Base-by-base conservation (phyloP, 2,113 vertebrate genomes). In the Tychaedon coryphoeus region DNA sequence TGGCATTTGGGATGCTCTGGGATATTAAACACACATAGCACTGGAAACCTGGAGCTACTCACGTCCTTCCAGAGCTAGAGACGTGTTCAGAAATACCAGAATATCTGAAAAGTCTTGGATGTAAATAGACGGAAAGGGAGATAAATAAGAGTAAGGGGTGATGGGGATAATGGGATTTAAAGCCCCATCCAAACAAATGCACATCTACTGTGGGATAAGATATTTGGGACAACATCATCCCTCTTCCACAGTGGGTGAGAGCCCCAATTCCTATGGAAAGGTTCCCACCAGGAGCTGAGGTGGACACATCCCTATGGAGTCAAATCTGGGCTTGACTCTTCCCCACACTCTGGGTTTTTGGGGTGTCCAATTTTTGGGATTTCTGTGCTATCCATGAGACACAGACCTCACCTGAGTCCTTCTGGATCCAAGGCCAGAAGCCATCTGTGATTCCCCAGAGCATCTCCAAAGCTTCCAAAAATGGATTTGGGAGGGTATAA, bases 181-280 rank as follows among this genome's bases (percentile, higher is more conserved):
- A 70, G 6, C 10, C 38, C 29, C 38, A 29, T 16, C 29, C 12
- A 8, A 67, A 38, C 4, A 82, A 79, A 48, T 25, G 10, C 17
- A 28, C 4, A 1, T 19, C 7, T 53, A 0, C 10, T 25, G 15
- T 29, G 56, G 29, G 28, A 29, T 54, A 3, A 66, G 8, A 24
- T 29, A 7, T 8, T 58, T 23, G 47, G 47, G 47, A 23, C 47
- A 47, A 23, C 31, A 17, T 45, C 38, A 28, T 31, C 33, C 9
- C 10, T 47, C 25, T 84, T n/a, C 38, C 29, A n/a, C 7, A 13
- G 36, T 8, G 24, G 10, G 7, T 13, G 42, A 66, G 47, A 78
- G 7, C 25, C 38, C 34, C 12, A 28, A 0, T 36, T 45, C 26
- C 58, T 56, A 2, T 1, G 13, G 5, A 42, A 67, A 72, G 1